Evolutionary conservation across 2,113 vertebrate species (phyloP), one percentile per base, ranked within the genome.

Genomic region (Platysteira castanea): DNA sequence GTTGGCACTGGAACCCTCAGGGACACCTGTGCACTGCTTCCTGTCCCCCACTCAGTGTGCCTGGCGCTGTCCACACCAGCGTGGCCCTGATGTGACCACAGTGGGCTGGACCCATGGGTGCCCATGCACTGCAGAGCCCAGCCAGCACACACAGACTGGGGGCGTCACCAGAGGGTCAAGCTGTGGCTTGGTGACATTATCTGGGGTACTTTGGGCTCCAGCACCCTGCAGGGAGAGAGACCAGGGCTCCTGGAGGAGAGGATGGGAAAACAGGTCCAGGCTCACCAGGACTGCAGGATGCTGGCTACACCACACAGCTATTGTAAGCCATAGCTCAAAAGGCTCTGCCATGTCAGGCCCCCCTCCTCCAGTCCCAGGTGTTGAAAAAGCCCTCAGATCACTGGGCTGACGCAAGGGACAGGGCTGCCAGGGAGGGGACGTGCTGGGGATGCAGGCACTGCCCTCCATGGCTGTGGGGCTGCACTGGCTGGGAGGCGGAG

Each of bases 271-370:
- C 0, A 1, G 27, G 10, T 44, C 16, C 9, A 9, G 61, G 42
- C 27, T 83, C 5, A 3, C 30, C 1, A 3, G 47, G n/a, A 54
- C 30, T 41, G 20, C 0, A 6, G 31, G 46, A 49, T 19, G 35
- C 14, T 4, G 1, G 47, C 30, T 49, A 21, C 11, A 5, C 30
- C 5, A 4, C 0, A 0, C 31, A 83, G 53, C 49, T n/a, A n/a
- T n/a, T n/a, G n/a, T n/a, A n/a, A n/a, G 42, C 56, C 31, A 10
- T 2, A 6, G 60, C 41, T 60, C 37, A 31, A 3, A 5, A 30
- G 37, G 50, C 3, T 64, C 20, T 77, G 68, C 54, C 56, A 16
- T 1, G 1, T 10, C 49, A 74, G 39, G 21, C 15, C 33, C 21
- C 35, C 59, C 49, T 64, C 30, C n/a, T 61, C 37, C 64, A 67